Base-by-base conservation (phyloP, 2,113 vertebrate genomes). In the Xenopus laevis region DNA sequence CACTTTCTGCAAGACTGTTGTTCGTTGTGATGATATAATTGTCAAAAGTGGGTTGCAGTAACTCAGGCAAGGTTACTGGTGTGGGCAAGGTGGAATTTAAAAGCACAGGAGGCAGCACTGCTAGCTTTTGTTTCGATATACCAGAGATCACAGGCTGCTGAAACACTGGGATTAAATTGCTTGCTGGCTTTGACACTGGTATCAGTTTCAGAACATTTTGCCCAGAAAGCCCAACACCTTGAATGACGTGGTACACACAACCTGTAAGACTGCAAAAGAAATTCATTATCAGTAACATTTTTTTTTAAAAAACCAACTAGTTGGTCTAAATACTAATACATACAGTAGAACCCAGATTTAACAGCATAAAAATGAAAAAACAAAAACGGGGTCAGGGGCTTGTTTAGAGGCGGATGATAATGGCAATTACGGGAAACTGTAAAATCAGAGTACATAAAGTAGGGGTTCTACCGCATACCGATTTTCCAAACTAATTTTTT, bases 121-220 rank as follows among this genome's bases (percentile, higher is more conserved):
- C 74, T 66, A 82, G 57, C 63, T 81, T 82, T 7, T 60, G 79
- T 17, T 84, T 85, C 33, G 85, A 79, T 81, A 82, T 77, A 78
- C 80, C 82, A 77, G 83, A 79, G 74, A 87, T 79, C 59, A 83
- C 81, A 81, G 86, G 60, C 82, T 85, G 79, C 62, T 81, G 80
- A 84, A 84, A 83, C 79, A 84, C 20, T 10, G 83, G 87, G 68
- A 85, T 63, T 87, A 87, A 84, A 58, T 87, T 92, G 80, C 91
- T 88, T 55, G 92, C 85, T 72, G 92, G 78, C 82, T 89, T 91
- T 77, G 90, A 83, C 80, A 95, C 86, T 62, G 94, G 95, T 87
- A 96, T 91, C 77, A 96, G 86, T 68, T 93, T 93, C 91, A 98
- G 92, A 76, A 96, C 88, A 72, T 94, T 95, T 86, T 91, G 93